Conservation (phyloP, 2,797 vertebrate genomes). For the Zalophus californianus region DNA sequence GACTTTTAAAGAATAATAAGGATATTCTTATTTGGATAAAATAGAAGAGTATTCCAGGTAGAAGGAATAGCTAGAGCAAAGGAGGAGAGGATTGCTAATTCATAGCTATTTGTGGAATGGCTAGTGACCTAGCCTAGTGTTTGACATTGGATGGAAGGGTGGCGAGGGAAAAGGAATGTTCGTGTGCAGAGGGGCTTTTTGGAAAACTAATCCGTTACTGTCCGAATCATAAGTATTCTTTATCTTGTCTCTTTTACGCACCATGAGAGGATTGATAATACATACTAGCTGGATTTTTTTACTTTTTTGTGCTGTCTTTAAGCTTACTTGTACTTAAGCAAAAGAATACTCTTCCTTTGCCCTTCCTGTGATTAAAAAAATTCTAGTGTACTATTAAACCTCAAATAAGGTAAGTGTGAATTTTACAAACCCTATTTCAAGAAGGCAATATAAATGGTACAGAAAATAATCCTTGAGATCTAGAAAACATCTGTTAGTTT, state of each 20-base stretch:
- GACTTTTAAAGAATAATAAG: neutral
- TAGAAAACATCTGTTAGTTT: neutral
- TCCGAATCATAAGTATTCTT: neutral
- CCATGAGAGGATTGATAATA: neutral
- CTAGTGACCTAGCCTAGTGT: neutral
- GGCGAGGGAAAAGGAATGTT: neutral
- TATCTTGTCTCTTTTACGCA: neutral
- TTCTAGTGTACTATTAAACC: neutral
- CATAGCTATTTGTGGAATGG: neutral
- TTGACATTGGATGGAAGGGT: neutral
- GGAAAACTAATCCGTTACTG: neutral
- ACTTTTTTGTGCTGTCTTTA: neutral
- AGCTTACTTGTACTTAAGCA: slow-evolving; percentile 30
- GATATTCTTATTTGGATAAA: neutral
- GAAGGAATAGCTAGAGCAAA: neutral
- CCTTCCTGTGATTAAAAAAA: neutral
- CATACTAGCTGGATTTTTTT: neutral
- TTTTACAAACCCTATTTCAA: neutral
- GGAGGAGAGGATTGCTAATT: neutral
- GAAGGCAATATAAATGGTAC: neutral
- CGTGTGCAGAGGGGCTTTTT: neutral
- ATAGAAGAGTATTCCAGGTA: neutral
- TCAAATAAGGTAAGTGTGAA: slow-evolving; percentile 16
- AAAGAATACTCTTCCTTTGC: neutral
- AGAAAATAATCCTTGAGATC: slow-evolving; percentile 33